Conservation (phyloP, 2,113 vertebrate species). For the Rhabdomys dilectus region DNA sequence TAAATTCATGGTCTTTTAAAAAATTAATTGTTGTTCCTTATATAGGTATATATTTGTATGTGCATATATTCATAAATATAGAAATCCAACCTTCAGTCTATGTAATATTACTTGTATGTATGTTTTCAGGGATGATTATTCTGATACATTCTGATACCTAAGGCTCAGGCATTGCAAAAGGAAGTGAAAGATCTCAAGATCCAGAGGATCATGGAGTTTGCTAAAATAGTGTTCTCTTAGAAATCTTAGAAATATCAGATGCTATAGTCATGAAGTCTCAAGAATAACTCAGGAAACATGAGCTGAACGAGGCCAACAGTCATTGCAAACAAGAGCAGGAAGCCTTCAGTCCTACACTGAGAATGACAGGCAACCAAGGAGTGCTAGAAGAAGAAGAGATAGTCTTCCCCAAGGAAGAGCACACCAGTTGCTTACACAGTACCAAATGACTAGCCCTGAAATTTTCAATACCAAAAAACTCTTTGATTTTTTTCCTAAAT, state of each 20-base stretch:
- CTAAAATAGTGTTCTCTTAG: not conserved
- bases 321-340: not conserved
- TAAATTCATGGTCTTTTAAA: not conserved
- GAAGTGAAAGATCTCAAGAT: not conserved
- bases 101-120: not conserved
- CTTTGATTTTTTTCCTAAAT: not conserved
- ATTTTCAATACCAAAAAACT: not conserved
- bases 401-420: not conserved
- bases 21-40: not conserved
- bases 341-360: not conserved
- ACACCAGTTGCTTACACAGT: not conserved
- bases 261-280: not conserved
- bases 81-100: not conserved
- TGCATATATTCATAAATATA: not conserved
- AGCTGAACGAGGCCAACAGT: not conserved
- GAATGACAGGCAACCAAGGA: not conserved
- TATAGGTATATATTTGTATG: not conserved
- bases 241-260: not conserved
- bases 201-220: not conserved
- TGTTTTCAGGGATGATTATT: not conserved
- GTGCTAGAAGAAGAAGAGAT: not conserved
- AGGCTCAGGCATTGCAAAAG: not conserved
- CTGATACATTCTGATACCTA: not conserved
- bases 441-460: not conserved
- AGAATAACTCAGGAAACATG: not conserved